A percentile compares a stretch with the other conserved stretches of the same genome.
Evolutionary conservation across 2,888 invertebrate genomes (phyloP).

Genomic region (Arctia plantaginis): DNA sequence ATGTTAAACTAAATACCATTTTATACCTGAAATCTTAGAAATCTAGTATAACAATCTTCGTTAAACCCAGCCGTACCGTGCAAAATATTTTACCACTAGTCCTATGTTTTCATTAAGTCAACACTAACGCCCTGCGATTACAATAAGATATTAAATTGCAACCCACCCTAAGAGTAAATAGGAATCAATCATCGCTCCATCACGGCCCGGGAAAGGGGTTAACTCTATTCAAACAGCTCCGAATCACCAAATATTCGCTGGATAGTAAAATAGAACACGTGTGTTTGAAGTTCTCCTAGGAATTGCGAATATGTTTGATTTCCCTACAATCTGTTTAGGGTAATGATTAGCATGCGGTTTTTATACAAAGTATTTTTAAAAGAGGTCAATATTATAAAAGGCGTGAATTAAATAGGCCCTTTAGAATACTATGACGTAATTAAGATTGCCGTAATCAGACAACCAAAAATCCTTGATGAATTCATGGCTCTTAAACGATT

Average conservation of each 20-base stretch:
- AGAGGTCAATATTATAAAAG: neutral
- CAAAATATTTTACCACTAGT: neutral
- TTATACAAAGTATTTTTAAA: neutral
- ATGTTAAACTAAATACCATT: too few relatives aligned
- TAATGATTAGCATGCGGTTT: neutral
- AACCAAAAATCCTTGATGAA: too few relatives aligned
- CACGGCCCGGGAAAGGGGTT: conserved; percentile 75
- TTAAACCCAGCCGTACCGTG: conserved; percentile 10
- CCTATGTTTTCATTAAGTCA: conserved; percentile 59
- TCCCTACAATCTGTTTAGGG: neutral
- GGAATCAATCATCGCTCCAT: conserved; percentile 85
- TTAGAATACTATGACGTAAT: too few relatives aligned
- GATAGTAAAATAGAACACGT: conserved; percentile 55
- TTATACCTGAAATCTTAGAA: too few relatives aligned
- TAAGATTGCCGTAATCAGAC: neutral
- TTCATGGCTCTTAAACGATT: too few relatives aligned
- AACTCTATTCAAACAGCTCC: conserved; percentile 80
- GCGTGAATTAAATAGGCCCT: neutral
- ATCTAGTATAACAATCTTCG: too few relatives aligned
- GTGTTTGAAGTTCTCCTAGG: conserved; percentile 33
- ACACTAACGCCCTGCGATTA: conserved; percentile 72
- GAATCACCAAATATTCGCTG: conserved; percentile 67
- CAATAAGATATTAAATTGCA: conserved; percentile 83
- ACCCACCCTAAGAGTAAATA: conserved; percentile 77
- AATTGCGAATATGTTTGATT: conserved; percentile 13